These are phyloP conservation scores for Meloidogyne exigua DNA, from an alignment of 1,140 invertebrate species.

Conservation along the genomic window DNA sequence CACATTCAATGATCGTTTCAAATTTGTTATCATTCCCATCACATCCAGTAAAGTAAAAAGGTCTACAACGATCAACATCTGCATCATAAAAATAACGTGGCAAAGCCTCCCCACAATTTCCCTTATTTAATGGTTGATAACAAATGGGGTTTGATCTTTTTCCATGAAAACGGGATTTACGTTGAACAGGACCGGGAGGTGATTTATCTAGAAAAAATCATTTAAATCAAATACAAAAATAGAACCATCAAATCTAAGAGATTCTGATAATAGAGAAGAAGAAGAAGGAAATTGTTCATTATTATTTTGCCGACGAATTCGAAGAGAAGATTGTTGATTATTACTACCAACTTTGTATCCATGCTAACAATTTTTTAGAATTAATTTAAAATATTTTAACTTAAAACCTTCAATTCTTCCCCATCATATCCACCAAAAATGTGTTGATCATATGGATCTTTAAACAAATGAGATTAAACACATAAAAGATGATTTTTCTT, in stretches of 20 bases:
- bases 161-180: neutral
- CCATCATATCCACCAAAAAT: constrained; percentile 62
- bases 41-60: constrained; percentile 62
- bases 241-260: constrained; percentile 57
- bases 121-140: constrained; percentile 45
- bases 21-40: constrained; percentile 62
- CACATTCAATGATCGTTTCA: constrained; percentile 74
- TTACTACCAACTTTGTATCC: constrained; percentile 50
- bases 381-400: neutral
- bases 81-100: constrained; percentile 61
- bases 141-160: constrained; percentile 47
- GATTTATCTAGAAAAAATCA: constrained; percentile 21
- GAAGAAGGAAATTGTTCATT: constrained; percentile 32
- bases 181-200: constrained; percentile 6
- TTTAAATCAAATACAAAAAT: constrained; percentile 13
- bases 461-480: neutral
- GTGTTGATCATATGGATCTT: constrained; percentile 63
- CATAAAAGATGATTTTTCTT: neutral
- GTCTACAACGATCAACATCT: constrained; percentile 51
- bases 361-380: constrained; percentile 52
- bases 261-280: constrained; percentile 38
- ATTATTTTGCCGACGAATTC: constrained; percentile 5
- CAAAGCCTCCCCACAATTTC: constrained; percentile 50
- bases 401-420: constrained; percentile 50
- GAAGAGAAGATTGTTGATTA: constrained; percentile 36